Evolutionary conservation across 2,113 vertebrate species (phyloP).

Genomic region (Enhydra lutris): DNA sequence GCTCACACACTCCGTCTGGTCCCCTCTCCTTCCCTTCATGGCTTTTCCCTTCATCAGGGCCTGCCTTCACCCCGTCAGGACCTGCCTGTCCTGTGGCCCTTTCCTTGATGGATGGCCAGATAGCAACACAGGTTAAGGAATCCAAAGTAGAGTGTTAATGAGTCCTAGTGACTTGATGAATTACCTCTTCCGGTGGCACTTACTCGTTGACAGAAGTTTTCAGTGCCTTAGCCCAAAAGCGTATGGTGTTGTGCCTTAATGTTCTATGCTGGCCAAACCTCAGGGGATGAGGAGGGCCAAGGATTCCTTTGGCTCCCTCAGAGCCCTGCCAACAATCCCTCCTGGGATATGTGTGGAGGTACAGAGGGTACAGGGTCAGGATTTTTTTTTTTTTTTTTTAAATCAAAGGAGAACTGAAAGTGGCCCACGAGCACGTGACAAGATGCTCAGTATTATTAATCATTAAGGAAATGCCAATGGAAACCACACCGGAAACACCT

Average conservation of each 20-base stretch:
- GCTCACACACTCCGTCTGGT: neutral
- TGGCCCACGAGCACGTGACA: neutral
- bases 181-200: neutral
- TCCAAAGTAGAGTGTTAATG: neutral
- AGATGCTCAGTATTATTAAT: neutral
- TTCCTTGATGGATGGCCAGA: neutral
- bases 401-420: neutral
- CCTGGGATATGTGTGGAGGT: neutral
- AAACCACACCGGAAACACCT: neutral
- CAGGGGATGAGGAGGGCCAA: too few relatives aligned
- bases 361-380: neutral
- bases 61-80: neutral
- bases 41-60: neutral
- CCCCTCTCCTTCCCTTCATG: neutral
- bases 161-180: neutral
- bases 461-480: neutral
- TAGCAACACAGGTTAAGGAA: neutral
- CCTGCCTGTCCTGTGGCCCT: neutral
- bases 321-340: neutral
- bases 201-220: neutral
- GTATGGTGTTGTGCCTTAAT: accelerated
- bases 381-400: neutral
- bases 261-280: neutral
- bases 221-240: neutral
- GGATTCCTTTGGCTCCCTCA: neutral